Evolutionary conservation across 2,113 vertebrate genomes (phyloP).

Genomic region (Sprattus sprattus): DNA sequence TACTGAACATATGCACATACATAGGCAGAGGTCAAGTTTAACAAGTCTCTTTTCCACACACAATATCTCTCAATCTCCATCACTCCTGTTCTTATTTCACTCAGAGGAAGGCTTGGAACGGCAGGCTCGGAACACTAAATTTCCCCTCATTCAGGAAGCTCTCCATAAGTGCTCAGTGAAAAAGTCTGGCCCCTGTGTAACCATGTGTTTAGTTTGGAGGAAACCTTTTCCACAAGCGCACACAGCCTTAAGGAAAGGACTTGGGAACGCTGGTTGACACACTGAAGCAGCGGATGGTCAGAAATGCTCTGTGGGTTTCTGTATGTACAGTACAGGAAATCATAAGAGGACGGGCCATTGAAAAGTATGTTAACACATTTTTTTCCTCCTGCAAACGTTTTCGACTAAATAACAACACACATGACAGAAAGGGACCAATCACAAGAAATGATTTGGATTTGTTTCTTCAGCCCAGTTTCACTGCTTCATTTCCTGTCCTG

Average conservation of each 20-base stretch:
- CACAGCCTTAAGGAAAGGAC: not conserved
- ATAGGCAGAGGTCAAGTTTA: not conserved
- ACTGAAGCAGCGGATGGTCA: not conserved
- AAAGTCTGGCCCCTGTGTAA: constrained; percentile 31
- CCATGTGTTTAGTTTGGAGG: constrained; percentile 47
- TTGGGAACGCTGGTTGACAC: not conserved
- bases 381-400: not conserved
- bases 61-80: not conserved
- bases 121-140: constrained; percentile 23
- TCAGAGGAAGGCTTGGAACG: not conserved
- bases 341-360: not conserved
- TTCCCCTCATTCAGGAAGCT: constrained; percentile 38
- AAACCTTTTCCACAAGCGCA: not conserved
- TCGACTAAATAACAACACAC: not conserved
- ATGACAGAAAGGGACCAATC: not conserved
- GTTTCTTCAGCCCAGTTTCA: not conserved
- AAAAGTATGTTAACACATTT: not conserved
- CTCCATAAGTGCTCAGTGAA: constrained; percentile 22
- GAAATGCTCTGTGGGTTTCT: not conserved
- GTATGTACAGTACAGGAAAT: not conserved
- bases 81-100: not conserved
- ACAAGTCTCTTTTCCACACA: not conserved
- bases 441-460: not conserved
- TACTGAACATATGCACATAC: not conserved
- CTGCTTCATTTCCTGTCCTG: not conserved